Conservation (phyloP, 2,797 vertebrate genomes). For the Anas georgica region DNA sequence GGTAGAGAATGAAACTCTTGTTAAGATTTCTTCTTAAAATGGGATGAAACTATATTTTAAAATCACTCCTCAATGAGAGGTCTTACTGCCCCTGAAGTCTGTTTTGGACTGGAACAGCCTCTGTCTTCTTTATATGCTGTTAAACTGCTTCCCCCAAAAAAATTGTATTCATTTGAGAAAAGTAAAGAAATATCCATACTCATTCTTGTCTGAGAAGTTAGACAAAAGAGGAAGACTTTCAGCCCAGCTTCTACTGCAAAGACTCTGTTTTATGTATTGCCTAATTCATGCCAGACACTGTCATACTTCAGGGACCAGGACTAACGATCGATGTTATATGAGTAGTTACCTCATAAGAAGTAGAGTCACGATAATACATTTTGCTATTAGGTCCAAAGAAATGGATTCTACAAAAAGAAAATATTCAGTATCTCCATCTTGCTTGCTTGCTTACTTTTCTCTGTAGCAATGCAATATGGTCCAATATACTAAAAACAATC, state of each 20-base stretch:
- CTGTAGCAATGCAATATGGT: neutral
- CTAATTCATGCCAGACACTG: neutral
- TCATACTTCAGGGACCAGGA: neutral
- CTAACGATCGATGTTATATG: neutral
- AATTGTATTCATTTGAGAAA: neutral
- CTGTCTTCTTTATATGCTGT: neutral
- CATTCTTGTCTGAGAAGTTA: neutral
- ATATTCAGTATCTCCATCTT: neutral
- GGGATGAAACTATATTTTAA: neutral
- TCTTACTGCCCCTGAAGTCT: neutral
- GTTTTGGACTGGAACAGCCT: neutral
- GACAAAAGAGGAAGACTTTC: neutral
- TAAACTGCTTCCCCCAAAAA: neutral
- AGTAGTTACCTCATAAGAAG: neutral
- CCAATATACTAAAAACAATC: neutral
- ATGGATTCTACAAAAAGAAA: neutral
- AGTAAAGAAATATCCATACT: neutral
- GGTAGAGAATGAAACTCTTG: neutral
- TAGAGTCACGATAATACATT: neutral
- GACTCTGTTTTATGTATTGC: neutral
- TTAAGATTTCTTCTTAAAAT: neutral
- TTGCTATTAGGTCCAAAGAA: neutral
- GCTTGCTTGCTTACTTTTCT: neutral
- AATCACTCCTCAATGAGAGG: neutral
- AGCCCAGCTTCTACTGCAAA: neutral